Evolutionary conservation across 1,140 invertebrate species (phyloP), one percentile per base, ranked within the genome.

Genomic region (Drosophila nigromelanica): DNA sequence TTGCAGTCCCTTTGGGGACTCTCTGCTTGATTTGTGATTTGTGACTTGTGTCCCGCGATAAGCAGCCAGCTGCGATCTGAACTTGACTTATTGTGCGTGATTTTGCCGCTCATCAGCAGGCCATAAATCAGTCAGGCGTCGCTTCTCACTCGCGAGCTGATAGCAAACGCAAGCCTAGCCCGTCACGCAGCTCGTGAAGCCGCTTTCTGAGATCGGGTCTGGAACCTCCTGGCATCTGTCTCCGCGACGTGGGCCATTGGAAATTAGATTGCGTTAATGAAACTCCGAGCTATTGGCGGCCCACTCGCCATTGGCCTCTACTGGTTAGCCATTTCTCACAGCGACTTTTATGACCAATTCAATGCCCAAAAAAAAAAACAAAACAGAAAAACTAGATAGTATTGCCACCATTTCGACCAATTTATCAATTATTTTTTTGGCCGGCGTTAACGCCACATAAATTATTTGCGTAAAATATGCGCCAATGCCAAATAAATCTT

Each of bases 401-500:
- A 48, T 40, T 42, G 70, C 37, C 48, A 35, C 33, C 45, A 51
- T 56, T 69, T 50, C 33, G 14, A 33, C 8, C 35, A 33, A 51
- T 67, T 86, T 87, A 87, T 87, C 82, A 87, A 87, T 87, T 87
- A 87, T 87, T 87, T 87, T 51, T 56, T 75, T 15, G 47, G 66
- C 62, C 56, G 45, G 27, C 67, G 42, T 21, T 63, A 85, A 70
- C 67, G 73, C 64, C 73, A 74, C 87, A 85, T 90, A 90, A 90
- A 90, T 90, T 90, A 90, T 90, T 90, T 78, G 82, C 87, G 82
- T 83, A 80, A 90, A 83, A 90, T 90, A 90, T 90, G 82, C 82
- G 82, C 74, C 76, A 79, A 71, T 77, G 76, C 50, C 70, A 66
- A 80, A 89, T 89, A 89, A 89, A 89, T 89, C 85, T 89, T 80